Percentiles rank a stretch among this genome's conserved stretches.
These are phyloP conservation scores for Alces alces DNA, from an alignment of 2,113 vertebrate species.

Conservation along the genomic window DNA sequence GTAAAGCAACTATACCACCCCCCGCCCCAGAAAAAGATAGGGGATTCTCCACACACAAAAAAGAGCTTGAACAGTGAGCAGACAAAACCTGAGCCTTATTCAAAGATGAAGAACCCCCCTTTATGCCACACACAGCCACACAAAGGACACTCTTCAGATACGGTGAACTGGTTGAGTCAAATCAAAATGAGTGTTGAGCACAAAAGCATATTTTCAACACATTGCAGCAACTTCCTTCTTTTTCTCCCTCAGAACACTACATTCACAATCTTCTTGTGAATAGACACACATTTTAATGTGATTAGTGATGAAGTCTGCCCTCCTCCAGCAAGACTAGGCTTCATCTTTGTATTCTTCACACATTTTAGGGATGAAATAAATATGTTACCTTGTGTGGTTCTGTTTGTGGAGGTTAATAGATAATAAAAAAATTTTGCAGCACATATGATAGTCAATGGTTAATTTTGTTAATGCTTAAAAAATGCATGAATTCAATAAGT, in stretches of 20 bases:
- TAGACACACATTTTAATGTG: neutral
- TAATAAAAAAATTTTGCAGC: neutral
- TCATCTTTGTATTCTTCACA: neutral
- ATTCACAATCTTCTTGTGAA: neutral
- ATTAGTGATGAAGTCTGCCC: neutral
- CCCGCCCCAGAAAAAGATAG: fast-evolving
- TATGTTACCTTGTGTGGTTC: neutral
- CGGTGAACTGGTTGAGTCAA: neutral
- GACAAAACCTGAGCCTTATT: neutral
- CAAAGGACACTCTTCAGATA: neutral
- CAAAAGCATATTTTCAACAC: neutral
- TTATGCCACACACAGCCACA: neutral
- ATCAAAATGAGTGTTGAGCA: neutral
- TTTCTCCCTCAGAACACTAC: neutral
- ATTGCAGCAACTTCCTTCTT: neutral
- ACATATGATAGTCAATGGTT: neutral
- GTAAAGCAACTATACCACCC: neutral
- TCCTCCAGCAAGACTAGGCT: neutral
- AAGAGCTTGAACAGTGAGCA: fast-evolving
- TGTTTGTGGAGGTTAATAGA: neutral
- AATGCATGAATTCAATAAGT: neutral
- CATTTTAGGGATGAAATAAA: neutral
- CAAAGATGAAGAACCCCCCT: neutral
- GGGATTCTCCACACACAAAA: neutral
- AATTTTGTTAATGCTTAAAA: neutral